Percentiles rank a stretch among this genome's conserved stretches.
These are phyloP conservation scores for Papilio polytes DNA, from an alignment of 1,140 invertebrate species.

Conservation along the genomic window DNA sequence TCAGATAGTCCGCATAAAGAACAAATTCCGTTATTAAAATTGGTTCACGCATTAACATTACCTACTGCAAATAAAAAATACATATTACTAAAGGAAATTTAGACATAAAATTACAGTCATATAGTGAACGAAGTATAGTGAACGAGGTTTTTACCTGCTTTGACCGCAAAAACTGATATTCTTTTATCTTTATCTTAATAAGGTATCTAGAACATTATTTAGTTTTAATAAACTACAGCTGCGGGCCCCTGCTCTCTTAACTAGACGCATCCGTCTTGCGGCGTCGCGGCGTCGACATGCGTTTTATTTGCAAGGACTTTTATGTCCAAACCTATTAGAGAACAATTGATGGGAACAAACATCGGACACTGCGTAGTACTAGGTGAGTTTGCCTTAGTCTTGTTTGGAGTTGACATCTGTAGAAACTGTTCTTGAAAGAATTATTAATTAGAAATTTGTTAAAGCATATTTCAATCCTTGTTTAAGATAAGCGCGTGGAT, in stretches of 20 bases:
- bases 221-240: constrained; percentile 28
- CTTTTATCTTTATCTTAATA: not conserved
- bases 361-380: not conserved
- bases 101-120: too few species aligned
- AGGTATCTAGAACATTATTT: constrained; percentile 4
- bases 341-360: constrained; percentile 20
- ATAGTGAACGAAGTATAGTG: too few species aligned
- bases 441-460: too few species aligned
- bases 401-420: too few species aligned
- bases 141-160: too few species aligned
- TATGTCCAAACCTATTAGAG: constrained; percentile 36
- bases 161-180: not conserved
- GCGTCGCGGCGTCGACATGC: constrained; percentile 35
- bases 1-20: not conserved
- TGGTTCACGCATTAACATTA: too few species aligned
- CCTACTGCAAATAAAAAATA: too few species aligned
- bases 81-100: too few species aligned
- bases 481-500: not conserved
- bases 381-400: not conserved
- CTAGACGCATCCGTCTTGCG: constrained; percentile 64
- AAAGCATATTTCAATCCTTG: too few species aligned
- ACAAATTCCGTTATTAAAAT: too few species aligned
- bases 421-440: too few species aligned
- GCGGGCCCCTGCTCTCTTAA: constrained; percentile 49
- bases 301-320: constrained; percentile 48